Evolutionary conservation across 2,113 vertebrate genomes (phyloP), one percentile per base, ranked within the genome.

Genomic region (Phalacrocorax aristotelis): DNA sequence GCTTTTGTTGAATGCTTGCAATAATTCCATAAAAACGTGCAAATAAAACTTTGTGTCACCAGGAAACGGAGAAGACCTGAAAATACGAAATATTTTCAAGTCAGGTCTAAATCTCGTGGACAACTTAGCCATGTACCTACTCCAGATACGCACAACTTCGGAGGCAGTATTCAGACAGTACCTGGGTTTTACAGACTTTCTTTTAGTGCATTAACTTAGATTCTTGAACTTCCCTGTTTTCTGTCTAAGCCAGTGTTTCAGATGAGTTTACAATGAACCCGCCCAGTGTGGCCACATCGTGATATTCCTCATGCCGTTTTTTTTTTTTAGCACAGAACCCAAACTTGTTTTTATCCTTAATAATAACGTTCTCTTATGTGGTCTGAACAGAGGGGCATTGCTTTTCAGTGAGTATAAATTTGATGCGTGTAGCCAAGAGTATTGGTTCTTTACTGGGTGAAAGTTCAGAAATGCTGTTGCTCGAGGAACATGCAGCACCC

Each of bases 291-390:
- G 15, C 58, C 32, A 14, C 22, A 17, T 36, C 4, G 7, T 32
- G 7, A 26, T 48, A 27, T 27, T 74, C 34, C 7, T 79, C 0
- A 0, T 46, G 52, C 6, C 15, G 19, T 42, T 42, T 42, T 42
- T 38, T 38, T 76, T 57, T 52, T 48, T 71, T 44, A 49, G 32
- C 48, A 40, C 27, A 75, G 36, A 74, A 74, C 5, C 19, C 22
- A 32, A 10, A 4, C 27, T 48, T 61, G n/a, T 10, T 42, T 77
- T 87, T 40, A 8, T n/a, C 30, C 6, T 34, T 42, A 14, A 32
- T 30, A 23, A 8, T 40, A 2, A 22, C 36, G 6, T 52, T 85
- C 23, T 64, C 3, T 22, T 55, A 4, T 1, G 2, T 10, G 22
- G 15, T 9, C 32, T 94, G 36, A 61, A 16, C 23, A 81, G 27